Conservation (phyloP, 2,113 vertebrate species). For the Salvator merianae region DNA sequence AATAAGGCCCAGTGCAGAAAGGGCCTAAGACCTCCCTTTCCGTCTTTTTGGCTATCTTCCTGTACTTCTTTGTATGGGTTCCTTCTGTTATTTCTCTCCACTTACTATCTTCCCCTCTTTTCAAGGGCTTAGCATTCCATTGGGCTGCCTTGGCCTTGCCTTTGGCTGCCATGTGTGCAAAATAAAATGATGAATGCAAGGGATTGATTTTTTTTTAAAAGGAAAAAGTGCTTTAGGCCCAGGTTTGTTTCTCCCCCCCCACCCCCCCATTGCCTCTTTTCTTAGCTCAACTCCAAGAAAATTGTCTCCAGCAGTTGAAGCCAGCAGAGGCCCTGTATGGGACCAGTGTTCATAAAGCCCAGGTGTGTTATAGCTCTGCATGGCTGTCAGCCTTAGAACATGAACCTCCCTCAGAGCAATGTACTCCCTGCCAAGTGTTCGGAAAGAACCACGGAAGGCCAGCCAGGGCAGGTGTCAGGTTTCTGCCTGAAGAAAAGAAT, state of each 20-base stretch:
- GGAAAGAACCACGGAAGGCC: slow-evolving; percentile 18
- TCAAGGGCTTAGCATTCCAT: slow-evolving; percentile 32
- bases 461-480: slow-evolving; percentile 17
- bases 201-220: slow-evolving; percentile 49
- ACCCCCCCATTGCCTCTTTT: slow-evolving; percentile 47
- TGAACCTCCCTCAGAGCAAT: slow-evolving; percentile 43
- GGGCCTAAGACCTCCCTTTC: background rate
- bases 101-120: slow-evolving; percentile 22
- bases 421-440: slow-evolving; percentile 47
- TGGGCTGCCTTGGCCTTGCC: slow-evolving; percentile 41
- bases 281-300: slow-evolving; percentile 55
- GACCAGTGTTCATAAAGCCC: slow-evolving; percentile 58
- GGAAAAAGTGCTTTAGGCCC: slow-evolving; percentile 24
- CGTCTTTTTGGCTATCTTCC: background rate
- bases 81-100: background rate
- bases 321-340: slow-evolving; percentile 48
- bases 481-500: slow-evolving; percentile 41
- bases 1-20: too few species aligned
- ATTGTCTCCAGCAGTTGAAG: slow-evolving; percentile 42
- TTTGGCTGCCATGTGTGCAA: slow-evolving; percentile 36
- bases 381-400: slow-evolving; percentile 39
- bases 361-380: slow-evolving; percentile 59
- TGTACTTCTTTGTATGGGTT: background rate
- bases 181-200: slow-evolving; percentile 50
- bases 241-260: slow-evolving; percentile 33